These are phyloP conservation scores for Hydrotaea diabolus DNA, from an alignment of 2,888 invertebrate genomes.

Conservation along the genomic window DNA sequence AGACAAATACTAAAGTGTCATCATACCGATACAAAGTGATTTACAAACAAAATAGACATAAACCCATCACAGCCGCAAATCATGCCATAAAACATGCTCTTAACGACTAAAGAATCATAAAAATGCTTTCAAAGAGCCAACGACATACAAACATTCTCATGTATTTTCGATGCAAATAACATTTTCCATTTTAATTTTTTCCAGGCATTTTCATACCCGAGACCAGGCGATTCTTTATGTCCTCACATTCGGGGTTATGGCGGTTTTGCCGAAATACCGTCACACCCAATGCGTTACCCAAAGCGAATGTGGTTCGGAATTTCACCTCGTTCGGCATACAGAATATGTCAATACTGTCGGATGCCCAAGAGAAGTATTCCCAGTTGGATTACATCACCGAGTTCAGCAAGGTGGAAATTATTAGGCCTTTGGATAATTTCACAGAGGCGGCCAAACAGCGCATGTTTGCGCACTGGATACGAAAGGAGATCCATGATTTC, in stretches of 20 bases:
- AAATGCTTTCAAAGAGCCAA: neutral
- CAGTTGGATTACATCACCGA: conserved; percentile 74
- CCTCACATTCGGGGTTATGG: conserved; percentile 88
- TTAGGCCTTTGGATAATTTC: conserved; percentile 70
- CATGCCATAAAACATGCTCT: neutral
- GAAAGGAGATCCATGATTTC: conserved; percentile 76
- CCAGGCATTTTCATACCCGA: conserved; percentile 83
- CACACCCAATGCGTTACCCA: conserved; percentile 81
- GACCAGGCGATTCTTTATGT: conserved; percentile 84
- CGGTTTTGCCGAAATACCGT: conserved; percentile 79
- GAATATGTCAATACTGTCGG: conserved; percentile 72
- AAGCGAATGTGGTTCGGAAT: conserved; percentile 82
- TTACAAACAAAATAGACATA: conserved; percentile 33
- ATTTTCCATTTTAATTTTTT: neutral
- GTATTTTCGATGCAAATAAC: too few relatives aligned
- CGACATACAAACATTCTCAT: too few relatives aligned
- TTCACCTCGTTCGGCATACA: conserved; percentile 82
- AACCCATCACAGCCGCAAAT: neutral
- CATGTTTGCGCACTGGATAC: conserved; percentile 80
- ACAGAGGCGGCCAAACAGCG: conserved; percentile 75
- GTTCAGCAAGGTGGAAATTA: conserved; percentile 71
- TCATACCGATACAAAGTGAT: conserved; percentile 25
- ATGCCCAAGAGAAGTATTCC: conserved; percentile 75
- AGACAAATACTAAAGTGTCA: conserved; percentile 29
- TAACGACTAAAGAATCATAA: neutral